Conservation (phyloP, 2,888 invertebrate genomes). For the Mermis nigrescens region DNA sequence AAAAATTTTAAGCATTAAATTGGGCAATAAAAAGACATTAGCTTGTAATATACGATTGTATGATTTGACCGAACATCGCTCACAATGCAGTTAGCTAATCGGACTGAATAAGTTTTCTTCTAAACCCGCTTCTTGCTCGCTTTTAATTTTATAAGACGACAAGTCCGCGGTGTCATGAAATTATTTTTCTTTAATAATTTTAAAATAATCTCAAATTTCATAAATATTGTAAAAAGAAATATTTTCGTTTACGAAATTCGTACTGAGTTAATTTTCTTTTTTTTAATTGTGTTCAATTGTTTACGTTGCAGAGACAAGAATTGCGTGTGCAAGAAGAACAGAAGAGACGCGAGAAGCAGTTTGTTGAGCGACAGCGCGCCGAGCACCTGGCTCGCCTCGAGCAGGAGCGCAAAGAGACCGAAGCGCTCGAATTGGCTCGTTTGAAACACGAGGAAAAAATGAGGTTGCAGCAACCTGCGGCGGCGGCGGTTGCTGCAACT, state of each 20-base stretch:
- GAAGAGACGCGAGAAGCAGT: not conserved
- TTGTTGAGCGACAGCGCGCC: not conserved
- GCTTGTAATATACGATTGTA: too few species aligned
- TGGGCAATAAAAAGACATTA: too few species aligned
- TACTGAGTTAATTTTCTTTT: not conserved
- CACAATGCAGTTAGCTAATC: too few species aligned
- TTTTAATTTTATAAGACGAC: too few species aligned
- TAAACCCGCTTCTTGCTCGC: too few species aligned
- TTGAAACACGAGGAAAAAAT: not conserved
- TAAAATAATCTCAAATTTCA: not conserved
- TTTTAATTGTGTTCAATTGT: too few species aligned
- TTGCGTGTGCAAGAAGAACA: slow-evolving; percentile 8
- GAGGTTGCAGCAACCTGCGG: not conserved
- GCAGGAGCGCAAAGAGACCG: slow-evolving; percentile 1
- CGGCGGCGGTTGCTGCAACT: not conserved
- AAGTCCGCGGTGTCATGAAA: too few species aligned
- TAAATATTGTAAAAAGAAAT: not conserved
- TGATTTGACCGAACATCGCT: too few species aligned
- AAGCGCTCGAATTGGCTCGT: not conserved
- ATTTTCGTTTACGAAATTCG: not conserved
- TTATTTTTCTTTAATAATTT: too few species aligned
- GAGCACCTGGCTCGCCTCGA: not conserved
- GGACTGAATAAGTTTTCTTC: too few species aligned
- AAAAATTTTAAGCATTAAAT: too few species aligned
- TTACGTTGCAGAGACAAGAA: slow-evolving; percentile 4